A percentile compares a stretch with the other conserved stretches of the same genome.
These are phyloP conservation scores for Ectropis crepuscularia DNA, from an alignment of 2,888 invertebrate genomes.

Conservation along the genomic window DNA sequence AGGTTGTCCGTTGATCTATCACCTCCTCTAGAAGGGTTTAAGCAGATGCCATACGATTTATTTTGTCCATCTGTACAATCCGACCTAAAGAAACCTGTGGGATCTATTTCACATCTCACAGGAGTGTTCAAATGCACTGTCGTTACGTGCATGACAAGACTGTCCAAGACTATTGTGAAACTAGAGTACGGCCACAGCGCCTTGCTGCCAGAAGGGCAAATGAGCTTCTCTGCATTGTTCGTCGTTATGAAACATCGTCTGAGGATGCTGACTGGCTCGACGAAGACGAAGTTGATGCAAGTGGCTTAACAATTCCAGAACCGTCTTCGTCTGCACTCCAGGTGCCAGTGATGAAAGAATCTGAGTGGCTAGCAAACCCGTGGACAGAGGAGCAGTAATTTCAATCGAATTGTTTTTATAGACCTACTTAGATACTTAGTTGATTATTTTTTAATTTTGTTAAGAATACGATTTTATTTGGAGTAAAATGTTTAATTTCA, in stretches of 20 bases:
- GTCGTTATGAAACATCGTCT: slow-evolving; percentile 1
- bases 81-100: slow-evolving; percentile 42
- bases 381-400: neutral
- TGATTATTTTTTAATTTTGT: slow-evolving; percentile 39
- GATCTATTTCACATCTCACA: slow-evolving; percentile 38
- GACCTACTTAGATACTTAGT: slow-evolving; percentile 36
- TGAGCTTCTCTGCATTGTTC: slow-evolving; percentile 42
- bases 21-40: slow-evolving; percentile 1
- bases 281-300: too few species aligned
- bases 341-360: too few species aligned
- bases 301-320: too few species aligned
- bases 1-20: neutral
- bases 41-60: slow-evolving; percentile 9
- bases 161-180: slow-evolving; percentile 37
- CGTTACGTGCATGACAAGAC: slow-evolving; percentile 37
- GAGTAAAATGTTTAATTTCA: slow-evolving; percentile 34
- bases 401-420: slow-evolving; percentile 39
- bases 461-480: slow-evolving; percentile 39
- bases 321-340: too few species aligned
- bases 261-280: too few species aligned
- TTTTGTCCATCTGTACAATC: slow-evolving; percentile 32
- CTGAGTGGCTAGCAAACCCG: too few species aligned
- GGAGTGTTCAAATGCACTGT: slow-evolving; percentile 34
- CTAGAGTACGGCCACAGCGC: slow-evolving; percentile 38
- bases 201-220: slow-evolving; percentile 45